Evolutionary conservation across 1,140 invertebrate genomes (phyloP).

Genomic region (Globodera rostochiensis): DNA sequence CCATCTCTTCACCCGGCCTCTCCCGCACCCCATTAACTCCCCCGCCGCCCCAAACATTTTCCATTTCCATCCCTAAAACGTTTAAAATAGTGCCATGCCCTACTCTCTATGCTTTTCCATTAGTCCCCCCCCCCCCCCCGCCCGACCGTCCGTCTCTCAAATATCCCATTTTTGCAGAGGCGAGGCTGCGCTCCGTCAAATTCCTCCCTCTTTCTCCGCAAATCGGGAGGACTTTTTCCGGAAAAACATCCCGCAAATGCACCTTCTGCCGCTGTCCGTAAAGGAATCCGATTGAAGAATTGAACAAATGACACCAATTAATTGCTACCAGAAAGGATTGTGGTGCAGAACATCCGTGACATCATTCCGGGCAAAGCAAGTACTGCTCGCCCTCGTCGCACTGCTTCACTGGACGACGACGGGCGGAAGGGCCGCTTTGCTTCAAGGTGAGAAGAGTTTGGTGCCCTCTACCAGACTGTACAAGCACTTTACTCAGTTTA

Average conservation of each 20-base stretch:
- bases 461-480: too few species aligned
- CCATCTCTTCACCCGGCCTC: not conserved
- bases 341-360: not conserved
- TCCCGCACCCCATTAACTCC: not conserved
- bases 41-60: not conserved
- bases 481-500: too few species aligned
- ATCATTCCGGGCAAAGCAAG: not conserved
- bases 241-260: too few species aligned
- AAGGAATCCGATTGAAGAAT: too few species aligned
- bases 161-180: not conserved
- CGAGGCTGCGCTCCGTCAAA: not conserved
- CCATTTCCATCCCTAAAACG: not conserved
- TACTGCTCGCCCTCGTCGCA: slow-evolving; percentile 2
- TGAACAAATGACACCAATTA: too few species aligned
- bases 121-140: not conserved
- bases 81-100: not conserved
- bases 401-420: slow-evolving; percentile 13
- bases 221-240: too few species aligned
- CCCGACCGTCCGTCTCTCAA: not conserved
- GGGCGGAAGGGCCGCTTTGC: slow-evolving; percentile 22
- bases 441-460: slow-evolving; percentile 14
- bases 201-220: not conserved
- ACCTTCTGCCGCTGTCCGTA: too few species aligned
- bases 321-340: too few species aligned
- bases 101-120: not conserved